Evolutionary conservation across 2,113 vertebrate genomes (phyloP), one percentile per base, ranked within the genome.

Genomic region (Barnardius zonarius): DNA sequence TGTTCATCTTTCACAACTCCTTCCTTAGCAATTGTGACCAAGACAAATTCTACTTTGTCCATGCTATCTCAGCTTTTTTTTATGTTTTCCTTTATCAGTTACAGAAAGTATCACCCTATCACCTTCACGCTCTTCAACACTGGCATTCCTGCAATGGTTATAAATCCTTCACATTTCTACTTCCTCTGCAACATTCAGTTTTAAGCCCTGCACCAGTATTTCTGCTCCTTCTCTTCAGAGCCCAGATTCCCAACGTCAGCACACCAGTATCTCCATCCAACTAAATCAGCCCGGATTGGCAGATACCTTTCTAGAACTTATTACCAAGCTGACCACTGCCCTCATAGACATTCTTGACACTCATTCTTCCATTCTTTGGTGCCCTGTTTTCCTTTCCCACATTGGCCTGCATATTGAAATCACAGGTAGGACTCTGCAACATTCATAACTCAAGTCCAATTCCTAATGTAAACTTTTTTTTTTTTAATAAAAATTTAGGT

Each of bases 131-230:
- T 78, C 55, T 61, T 80, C 46, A 86, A 46, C 28, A 75, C 3
- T 33, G 51, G 22, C 23, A 25, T 51, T 69, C 73, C 37, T 31
- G 10, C 14, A 14, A n/a, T 5, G 46, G 15, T 44, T 43, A 22
- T 4, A 74, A 59, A 67, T 28, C 18, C 1, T 1, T 12, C 35
- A 27, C 0, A 0, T 83, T 62, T 46, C 31, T 33, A 14, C 20
- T 63, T 87, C 31, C 31, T 57, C 68, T 33, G 31, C 61, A 75
- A 68, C 2, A 8, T 19, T 67, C 8, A 23, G 10, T 82, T 94
- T 75, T 81, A 54, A 73, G 68, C 24, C 30, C 62, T 33, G 23
- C 15, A 70, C 7, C 37, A 14, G 15, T 37, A n/a, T n/a, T 92
- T 86, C 63, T 83, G 11, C 23, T 67, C 31, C 59, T 86, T 13